Conservation (phyloP, 2,888 invertebrate species). For the Linyphia triangularis region DNA sequence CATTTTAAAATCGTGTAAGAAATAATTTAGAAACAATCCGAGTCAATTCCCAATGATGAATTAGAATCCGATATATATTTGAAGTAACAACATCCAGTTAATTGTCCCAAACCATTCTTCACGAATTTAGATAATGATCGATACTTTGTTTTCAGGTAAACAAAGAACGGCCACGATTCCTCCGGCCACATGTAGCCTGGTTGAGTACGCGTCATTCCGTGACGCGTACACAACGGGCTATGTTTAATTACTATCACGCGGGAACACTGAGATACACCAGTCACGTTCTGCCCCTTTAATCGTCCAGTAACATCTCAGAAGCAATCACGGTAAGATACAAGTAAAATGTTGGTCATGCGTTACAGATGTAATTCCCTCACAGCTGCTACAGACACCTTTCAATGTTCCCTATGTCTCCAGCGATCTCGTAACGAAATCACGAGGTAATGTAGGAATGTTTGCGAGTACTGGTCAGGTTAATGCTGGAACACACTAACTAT, state of each 20-base stretch:
- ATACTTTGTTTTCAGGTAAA: slow-evolving; percentile 45
- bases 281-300: slow-evolving; percentile 21
- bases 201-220: not conserved
- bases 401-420: not conserved
- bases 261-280: not conserved
- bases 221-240: slow-evolving; percentile 5
- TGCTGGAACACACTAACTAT: too few relatives aligned
- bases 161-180: slow-evolving; percentile 39
- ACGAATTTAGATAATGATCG: slow-evolving; percentile 55
- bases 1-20: not conserved
- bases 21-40: not conserved
- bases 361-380: not conserved
- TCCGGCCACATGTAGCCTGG: too few relatives aligned
- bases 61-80: not conserved
- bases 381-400: not conserved
- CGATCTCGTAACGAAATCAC: not conserved
- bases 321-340: not conserved
- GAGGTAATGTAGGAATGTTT: too few relatives aligned
- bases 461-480: too few relatives aligned
- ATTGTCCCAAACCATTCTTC: slow-evolving; percentile 26
- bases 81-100: slow-evolving; percentile 10
- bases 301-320: too few relatives aligned
- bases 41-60: slow-evolving; percentile 8
- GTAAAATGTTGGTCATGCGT: slow-evolving; percentile 3
- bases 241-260: slow-evolving; percentile 42